These are phyloP conservation scores for Ophioderma brevispina DNA, from an alignment of 35 echinoderm and acorn worm species.

Conservation along the genomic window DNA sequence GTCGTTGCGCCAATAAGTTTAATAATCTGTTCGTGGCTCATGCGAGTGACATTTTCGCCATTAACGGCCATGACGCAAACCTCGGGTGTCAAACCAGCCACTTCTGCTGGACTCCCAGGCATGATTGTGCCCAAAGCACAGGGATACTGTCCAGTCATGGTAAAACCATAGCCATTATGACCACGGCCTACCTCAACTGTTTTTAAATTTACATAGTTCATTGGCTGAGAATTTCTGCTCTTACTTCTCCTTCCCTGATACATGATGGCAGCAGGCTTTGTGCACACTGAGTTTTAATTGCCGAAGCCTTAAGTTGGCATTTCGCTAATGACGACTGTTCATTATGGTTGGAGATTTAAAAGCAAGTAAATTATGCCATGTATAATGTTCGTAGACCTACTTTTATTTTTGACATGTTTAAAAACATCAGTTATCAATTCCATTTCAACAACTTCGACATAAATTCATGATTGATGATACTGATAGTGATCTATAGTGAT, in stretches of 20 bases:
- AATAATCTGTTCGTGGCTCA: slow-evolving; percentile 93
- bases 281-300: too few species aligned
- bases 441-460: too few species aligned
- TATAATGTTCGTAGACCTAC: too few species aligned
- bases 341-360: too few species aligned
- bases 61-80: slow-evolving; percentile 93
- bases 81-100: slow-evolving; percentile 75
- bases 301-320: too few species aligned
- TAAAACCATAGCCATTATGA: slow-evolving; percentile 93
- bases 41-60: slow-evolving; percentile 88
- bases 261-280: too few species aligned
- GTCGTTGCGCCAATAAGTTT: slow-evolving; percentile 89
- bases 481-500: too few species aligned
- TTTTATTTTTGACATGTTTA: too few species aligned
- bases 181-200: slow-evolving; percentile 95
- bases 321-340: too few species aligned
- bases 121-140: slow-evolving; percentile 89
- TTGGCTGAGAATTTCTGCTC: slow-evolving; percentile 43
- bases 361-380: too few species aligned
- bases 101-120: slow-evolving; percentile 86
- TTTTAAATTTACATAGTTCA: slow-evolving; percentile 78
- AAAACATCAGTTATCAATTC: too few species aligned
- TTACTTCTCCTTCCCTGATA: slow-evolving; percentile 48
- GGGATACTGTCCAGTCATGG: slow-evolving; percentile 86
- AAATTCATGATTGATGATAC: too few species aligned